Evolutionary conservation across 2,888 invertebrate genomes (phyloP), one percentile per base, ranked within the genome.

Genomic region (Lissocephala sabroskyi): DNA sequence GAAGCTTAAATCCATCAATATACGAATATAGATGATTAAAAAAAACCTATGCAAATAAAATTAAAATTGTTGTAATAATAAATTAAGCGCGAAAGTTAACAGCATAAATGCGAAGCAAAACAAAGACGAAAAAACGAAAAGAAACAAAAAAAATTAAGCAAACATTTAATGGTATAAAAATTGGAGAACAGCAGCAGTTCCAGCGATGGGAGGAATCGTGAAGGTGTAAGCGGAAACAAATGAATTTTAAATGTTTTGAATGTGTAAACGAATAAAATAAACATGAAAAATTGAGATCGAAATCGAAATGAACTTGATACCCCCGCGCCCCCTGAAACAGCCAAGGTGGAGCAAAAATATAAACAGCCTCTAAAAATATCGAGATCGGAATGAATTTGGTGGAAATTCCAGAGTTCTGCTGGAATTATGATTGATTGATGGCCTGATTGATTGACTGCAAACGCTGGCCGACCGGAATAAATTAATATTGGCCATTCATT

Each of bases 211-310:
- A 41, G 46, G 36, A 39, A 41, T 41, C 16, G 16, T 5, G 7
- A 18, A 18, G 4, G 4, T 7, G 11, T 18, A 18, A 18, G 18
- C 16, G 4, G 45, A 29, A 42, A 44, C 29, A 49, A 49, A 53
- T 46, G 73, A 58, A 71, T 68, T 68, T 79, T 73, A 59, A 68
- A 57, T 74, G 73, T 78, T 67, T 78, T 78, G 60, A 62, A 59
- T 65, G 58, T 59, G 68, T 56, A 64, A 71, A 70, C 53, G 58
- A 65, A 52, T 5, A 30, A 47, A 43, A 62, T 5, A 23, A 23
- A 5, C 3, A 23, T 23, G 61, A 64, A 41, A 30, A 40, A 40
- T 19, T 39, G 40, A 40, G 17, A 45, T 11, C 9, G 6, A 45
- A 33, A 41, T 36, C 16, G 28, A 36, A 36, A 45, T 16, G 17